Evolutionary conservation across 2,888 invertebrate species (phyloP).

Genomic region (Synanthedon formicaeformis): DNA sequence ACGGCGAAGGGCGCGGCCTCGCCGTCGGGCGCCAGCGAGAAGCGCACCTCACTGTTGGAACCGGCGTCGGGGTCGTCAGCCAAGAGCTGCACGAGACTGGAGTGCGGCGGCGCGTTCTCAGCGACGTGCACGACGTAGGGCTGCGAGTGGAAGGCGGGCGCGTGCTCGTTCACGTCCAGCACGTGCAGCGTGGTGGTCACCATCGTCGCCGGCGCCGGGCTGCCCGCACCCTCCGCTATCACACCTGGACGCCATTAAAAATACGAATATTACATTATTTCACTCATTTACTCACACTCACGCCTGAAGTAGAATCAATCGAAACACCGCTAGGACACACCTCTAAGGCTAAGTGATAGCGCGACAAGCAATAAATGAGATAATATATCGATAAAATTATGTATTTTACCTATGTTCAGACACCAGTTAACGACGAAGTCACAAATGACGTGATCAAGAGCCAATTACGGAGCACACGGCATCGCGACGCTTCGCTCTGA

Average conservation of each 20-base stretch:
- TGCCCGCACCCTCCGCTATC: conserved; percentile 40
- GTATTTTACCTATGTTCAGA: no score
- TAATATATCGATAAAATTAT: no score
- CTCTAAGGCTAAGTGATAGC: no score
- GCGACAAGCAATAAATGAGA: no score
- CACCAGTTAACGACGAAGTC: no score
- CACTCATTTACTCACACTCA: no score
- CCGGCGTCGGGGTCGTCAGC: conserved; percentile 77
- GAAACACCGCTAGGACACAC: no score
- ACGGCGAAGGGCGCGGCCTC: conserved; percentile 80
- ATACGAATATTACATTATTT: no score
- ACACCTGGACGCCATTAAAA: conserved; percentile 25
- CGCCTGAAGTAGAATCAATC: no score
- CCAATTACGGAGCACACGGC: no score
- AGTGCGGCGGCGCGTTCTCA: conserved; percentile 85
- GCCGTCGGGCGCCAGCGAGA: conserved; percentile 76
- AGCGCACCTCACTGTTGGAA: conserved; percentile 86
- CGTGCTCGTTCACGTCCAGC: conserved; percentile 91
- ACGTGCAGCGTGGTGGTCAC: conserved; percentile 82
- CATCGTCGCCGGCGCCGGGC: conserved; percentile 74
- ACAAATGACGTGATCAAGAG: no score
- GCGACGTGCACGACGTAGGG: conserved; percentile 83
- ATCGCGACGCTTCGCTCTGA: no score
- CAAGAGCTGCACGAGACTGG: conserved; percentile 77
- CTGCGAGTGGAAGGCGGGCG: conserved; percentile 86